Base-by-base conservation (phyloP, 2,113 vertebrate species). In the Chaetorhynchus papuensis region DNA sequence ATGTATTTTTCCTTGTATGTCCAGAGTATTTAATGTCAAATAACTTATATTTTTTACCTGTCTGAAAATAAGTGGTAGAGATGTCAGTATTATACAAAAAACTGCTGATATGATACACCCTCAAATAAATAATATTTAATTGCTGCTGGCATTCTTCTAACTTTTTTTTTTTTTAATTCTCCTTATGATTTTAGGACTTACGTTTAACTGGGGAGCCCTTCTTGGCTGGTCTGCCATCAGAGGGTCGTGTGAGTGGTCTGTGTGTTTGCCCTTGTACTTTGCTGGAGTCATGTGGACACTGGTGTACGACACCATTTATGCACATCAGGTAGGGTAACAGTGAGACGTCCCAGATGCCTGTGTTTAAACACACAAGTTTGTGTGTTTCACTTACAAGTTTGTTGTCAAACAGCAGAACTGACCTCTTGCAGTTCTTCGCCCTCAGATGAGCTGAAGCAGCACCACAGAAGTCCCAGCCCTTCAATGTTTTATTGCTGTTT, bases 271-370 rank as follows among this genome's bases (percentile, higher is more conserved):
- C 12, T 97, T 99, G 71, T 99, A 99, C 96, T 97, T 99, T 35
- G 99, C 99, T 80, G 99, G 99, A 64, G 96, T 99, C 68, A 99
- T 99, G 99, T 99, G 99, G 99, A 99, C 99, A 0, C 94, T 99
- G 78, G 98, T 99, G 49, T 99, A 99, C 2, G 99, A 99, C 94
- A 99, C 99, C 15, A 99, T 99, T 92, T 99, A 99, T 28, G 99
- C 99, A 23, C 99, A 99, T 97, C 99, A 99, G 99, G 99, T 99
- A 96, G 86, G 61, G 66, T 79, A 72, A 28, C 45, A 52, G n/a
- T 8, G 44, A 42, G 30, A 50, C 44, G 19, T 85, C 37, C 65
- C 52, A 83, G 49, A 3, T 64, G 4, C 10, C 33, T 31, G 7
- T 49, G 17, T 49, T 49, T 14, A 49, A 77, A 56, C 31, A 37